Evolutionary conservation across 2,797 vertebrate genomes (phyloP), one percentile per base, ranked within the genome.

Genomic region (Megaceryle alcyon): DNA sequence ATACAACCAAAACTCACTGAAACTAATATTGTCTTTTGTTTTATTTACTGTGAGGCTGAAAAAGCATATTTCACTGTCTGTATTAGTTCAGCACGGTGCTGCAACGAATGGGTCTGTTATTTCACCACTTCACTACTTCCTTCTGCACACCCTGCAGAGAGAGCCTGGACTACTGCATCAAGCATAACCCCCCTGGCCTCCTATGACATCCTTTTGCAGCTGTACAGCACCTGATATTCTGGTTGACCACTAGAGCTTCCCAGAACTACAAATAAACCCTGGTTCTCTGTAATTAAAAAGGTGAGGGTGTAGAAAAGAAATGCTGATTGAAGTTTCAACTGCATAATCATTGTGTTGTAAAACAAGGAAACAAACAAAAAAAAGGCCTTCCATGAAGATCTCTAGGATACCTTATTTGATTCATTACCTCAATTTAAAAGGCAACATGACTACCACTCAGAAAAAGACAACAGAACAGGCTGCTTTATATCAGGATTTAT

Each of bases 81-180:
- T 46, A 69, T 79, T 59, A 86, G 60, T 82, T 86, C 92, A 93
- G 86, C 85, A 78, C 20, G 68, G 82, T 78, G 79, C 85, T 89
- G 65, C 51, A 51, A 77, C 90, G 59, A 86, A 70, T 9, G 61
- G 75, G 72, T 6, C 57, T 69, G 61, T n/a, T 91, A 54, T 75
- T 93, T 87, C 78, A 72, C 85, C 79, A 83, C 86, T 75, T 91
- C 53, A 83, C 71, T 72, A 83, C 75, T 69, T 88, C 69, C 57
- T 60, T 70, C 54, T 88, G 54, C 57, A 81, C 41, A 23, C 46
- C 79, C 85, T 64, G 54, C 76, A 76, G 91, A 77, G 76, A 73
- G 1, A 57, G 33, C 54, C 63, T 63, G 46, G 39, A 65, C 69
- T 69, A 43, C 49, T 35, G 54, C 64, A 75, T 46, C 54, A 75